These are phyloP conservation scores for Virgularia gustaviana DNA, from an alignment of 92 coral and sea anemone species.

Conservation along the genomic window DNA sequence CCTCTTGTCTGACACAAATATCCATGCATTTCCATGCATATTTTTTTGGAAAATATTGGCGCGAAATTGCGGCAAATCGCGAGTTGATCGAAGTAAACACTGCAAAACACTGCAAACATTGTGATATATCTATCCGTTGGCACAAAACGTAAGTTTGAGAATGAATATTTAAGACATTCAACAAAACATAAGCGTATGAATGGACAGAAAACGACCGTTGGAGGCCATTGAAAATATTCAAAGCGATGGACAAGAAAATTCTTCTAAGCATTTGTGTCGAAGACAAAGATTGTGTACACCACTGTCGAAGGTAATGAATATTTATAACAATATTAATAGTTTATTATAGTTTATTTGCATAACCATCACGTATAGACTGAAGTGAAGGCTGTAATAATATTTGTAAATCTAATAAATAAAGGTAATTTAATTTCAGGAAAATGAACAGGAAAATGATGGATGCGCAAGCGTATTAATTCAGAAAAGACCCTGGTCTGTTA, in stretches of 20 bases:
- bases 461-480: not conserved
- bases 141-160: not conserved
- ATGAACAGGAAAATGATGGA: too few species aligned
- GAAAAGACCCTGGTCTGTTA: constrained; percentile 11
- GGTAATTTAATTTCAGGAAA: too few species aligned
- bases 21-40: not conserved
- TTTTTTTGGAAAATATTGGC: not conserved
- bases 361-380: too few species aligned
- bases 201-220: not conserved
- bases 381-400: too few species aligned
- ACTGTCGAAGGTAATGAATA: not conserved
- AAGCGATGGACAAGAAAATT: not conserved
- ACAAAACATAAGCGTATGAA: not conserved
- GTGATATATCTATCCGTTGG: too few species aligned
- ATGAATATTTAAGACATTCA: not conserved
- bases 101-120: too few species aligned
- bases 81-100: too few species aligned
- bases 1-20: not conserved
- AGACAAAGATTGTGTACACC: not conserved
- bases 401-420: too few species aligned
- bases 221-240: not conserved
- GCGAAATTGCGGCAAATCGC: too few species aligned
- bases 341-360: too few species aligned
- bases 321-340: too few species aligned
- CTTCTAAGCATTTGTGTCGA: not conserved